Conservation (phyloP, 1,140 invertebrate genomes). For the Brachionus koreanus region DNA sequence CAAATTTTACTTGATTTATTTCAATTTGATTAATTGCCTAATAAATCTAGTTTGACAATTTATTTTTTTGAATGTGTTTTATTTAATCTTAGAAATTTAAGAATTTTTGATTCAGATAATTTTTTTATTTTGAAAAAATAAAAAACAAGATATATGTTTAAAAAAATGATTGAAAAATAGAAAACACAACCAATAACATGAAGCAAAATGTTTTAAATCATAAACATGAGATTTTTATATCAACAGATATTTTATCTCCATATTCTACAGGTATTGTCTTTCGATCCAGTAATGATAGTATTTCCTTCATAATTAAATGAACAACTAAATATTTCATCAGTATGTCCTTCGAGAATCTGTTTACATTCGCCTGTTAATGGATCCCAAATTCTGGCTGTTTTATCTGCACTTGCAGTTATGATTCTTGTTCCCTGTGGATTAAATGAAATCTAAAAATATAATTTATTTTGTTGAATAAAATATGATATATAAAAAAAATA, state of each 20-base stretch:
- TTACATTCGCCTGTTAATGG: slow-evolving; percentile 62
- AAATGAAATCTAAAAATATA: slow-evolving; percentile 41
- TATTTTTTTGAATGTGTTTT: neutral
- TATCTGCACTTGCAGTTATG: slow-evolving; percentile 61
- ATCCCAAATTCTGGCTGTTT: slow-evolving; percentile 72
- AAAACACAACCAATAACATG: neutral
- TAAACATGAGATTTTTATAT: neutral
- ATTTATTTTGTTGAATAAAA: neutral
- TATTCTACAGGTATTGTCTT: slow-evolving; percentile 59
- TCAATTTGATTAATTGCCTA: neutral
- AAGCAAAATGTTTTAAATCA: neutral
- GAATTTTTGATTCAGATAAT: neutral
- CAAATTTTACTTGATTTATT: neutral
- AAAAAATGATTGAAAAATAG: neutral
- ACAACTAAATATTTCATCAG: slow-evolving; percentile 74
- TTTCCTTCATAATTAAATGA: slow-evolving; percentile 73
- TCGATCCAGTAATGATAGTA: slow-evolving; percentile 67
- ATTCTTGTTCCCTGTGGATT: slow-evolving; percentile 24
- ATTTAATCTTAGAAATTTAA: neutral
- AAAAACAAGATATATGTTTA: neutral
- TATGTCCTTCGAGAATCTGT: slow-evolving; percentile 66
- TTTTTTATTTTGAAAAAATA: neutral
- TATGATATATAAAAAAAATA: neutral
- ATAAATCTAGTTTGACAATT: neutral
- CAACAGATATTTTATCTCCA: slow-evolving; percentile 53